Evolutionary conservation across 2,888 invertebrate species (phyloP).

Genomic region (Eupithecia tripunctaria): DNA sequence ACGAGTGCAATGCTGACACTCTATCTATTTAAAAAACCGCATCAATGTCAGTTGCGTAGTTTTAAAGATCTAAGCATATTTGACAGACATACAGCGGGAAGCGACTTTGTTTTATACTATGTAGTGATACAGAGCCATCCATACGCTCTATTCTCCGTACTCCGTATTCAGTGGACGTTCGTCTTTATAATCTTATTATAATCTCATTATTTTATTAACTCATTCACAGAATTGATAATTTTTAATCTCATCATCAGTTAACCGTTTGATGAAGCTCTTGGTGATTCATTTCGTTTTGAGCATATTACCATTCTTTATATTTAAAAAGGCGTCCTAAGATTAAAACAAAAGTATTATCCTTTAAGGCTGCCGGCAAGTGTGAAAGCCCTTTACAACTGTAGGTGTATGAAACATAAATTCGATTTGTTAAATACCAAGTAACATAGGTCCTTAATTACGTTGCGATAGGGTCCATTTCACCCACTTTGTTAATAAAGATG

Average conservation of each 20-base stretch:
- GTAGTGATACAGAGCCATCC: too few species aligned
- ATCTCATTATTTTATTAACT: too few species aligned
- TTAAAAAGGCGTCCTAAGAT: too few species aligned
- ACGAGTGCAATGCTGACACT: too few species aligned
- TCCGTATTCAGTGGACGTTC: too few species aligned
- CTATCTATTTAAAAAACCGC: too few species aligned
- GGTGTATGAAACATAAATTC: slow-evolving; percentile 39
- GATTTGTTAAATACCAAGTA: slow-evolving; percentile 35
- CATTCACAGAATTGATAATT: not conserved
- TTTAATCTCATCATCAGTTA: not conserved
- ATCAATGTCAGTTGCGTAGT: too few species aligned
- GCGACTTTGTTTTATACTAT: too few species aligned
- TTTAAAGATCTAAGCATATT: too few species aligned
- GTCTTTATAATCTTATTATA: too few species aligned
- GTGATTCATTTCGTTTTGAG: not conserved
- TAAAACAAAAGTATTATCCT: not conserved
- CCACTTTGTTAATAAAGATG: slow-evolving; percentile 33
- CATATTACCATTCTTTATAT: not conserved
- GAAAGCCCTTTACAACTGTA: slow-evolving; percentile 28
- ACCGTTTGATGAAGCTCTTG: not conserved
- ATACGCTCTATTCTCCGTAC: too few species aligned
- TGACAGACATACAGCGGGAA: too few species aligned
- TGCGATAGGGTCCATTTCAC: slow-evolving; percentile 31
- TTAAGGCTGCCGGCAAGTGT: slow-evolving; percentile 20
- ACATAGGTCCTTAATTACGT: slow-evolving; percentile 29